Evolutionary conservation across 1,140 invertebrate species (phyloP).

Genomic region (Bilobella aurantiaca): DNA sequence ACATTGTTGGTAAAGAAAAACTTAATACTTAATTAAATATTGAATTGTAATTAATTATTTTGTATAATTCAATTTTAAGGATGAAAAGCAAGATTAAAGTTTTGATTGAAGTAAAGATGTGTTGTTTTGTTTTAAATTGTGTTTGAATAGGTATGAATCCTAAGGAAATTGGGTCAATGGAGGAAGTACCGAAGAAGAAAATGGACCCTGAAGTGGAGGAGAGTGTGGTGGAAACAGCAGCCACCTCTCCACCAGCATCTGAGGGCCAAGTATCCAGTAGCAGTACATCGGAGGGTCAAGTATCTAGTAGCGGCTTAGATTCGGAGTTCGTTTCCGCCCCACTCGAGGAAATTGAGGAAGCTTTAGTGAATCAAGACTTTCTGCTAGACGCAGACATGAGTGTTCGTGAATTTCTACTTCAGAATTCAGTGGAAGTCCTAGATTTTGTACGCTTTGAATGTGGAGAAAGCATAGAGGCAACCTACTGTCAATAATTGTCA

Average conservation of each 20-base stretch:
- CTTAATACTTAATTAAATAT: background rate
- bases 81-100: background rate
- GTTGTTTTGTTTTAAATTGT: no score
- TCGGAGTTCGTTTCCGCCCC: no score
- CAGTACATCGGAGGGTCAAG: no score
- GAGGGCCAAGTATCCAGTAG: no score
- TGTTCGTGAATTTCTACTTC: conserved; percentile 60
- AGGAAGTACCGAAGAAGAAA: conserved; percentile 21
- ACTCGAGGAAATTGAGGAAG: no score
- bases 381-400: conserved; percentile 62
- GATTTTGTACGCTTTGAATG: conserved; percentile 78
- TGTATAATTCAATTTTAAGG: background rate
- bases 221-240: no score
- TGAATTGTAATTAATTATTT: background rate
- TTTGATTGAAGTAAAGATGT: conserved; percentile 16
- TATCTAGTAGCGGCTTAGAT: no score
- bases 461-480: conserved; percentile 47
- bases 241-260: no score
- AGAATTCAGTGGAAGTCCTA: conserved; percentile 56
- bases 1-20: conserved; percentile 60
- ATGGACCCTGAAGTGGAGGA: conserved; percentile 23
- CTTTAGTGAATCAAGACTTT: conserved; percentile 77
- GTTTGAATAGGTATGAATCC: conserved; percentile 69
- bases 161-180: conserved; percentile 56
- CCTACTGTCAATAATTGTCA: conserved; percentile 8